phyloP scores from a whole-genome alignment of 2,113 vertebrate genomes.

The Tenrec ecaudatus region DNA sequence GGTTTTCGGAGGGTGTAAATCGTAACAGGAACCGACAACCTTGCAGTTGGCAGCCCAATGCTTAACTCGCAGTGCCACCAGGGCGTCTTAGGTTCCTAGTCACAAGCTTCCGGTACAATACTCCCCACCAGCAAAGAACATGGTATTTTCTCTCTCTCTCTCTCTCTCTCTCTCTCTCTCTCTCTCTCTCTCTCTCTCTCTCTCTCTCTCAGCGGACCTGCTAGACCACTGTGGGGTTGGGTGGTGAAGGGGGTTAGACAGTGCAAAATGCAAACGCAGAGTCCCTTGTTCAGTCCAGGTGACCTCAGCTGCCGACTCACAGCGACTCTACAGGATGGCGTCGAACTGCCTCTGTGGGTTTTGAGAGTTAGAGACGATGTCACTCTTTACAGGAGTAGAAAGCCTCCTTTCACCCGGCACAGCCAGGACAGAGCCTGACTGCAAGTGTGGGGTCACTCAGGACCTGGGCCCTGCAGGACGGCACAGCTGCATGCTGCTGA shows the following conservation, averaged over 20 bases:
- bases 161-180: neutral
- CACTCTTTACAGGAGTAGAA: too few species aligned
- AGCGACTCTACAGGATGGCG: neutral
- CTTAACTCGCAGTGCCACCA: too few species aligned
- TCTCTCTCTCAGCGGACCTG: neutral
- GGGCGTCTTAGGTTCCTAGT: too few species aligned
- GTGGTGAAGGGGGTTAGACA: too few species aligned
- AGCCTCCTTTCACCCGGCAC: too few species aligned
- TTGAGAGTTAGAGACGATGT: too few species aligned
- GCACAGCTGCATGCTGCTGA: neutral
- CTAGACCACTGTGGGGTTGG: neutral
- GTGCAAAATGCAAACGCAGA: neutral
- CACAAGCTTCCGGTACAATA: neutral
- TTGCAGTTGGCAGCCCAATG: too few species aligned
- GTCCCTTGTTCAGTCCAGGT: neutral
- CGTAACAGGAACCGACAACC: too few species aligned
- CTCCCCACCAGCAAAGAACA: neutral
- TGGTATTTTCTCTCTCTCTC: neutral
- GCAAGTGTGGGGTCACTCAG: neutral
- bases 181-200: neutral
- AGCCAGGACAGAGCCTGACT: too few species aligned
- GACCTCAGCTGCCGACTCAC: neutral
- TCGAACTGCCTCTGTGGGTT: neutral
- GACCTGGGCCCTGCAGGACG: neutral
- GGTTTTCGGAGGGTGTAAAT: too few species aligned